phyloP scores from a whole-genome alignment of 2,797 vertebrate species.

The Numenius phaeopus region DNA sequence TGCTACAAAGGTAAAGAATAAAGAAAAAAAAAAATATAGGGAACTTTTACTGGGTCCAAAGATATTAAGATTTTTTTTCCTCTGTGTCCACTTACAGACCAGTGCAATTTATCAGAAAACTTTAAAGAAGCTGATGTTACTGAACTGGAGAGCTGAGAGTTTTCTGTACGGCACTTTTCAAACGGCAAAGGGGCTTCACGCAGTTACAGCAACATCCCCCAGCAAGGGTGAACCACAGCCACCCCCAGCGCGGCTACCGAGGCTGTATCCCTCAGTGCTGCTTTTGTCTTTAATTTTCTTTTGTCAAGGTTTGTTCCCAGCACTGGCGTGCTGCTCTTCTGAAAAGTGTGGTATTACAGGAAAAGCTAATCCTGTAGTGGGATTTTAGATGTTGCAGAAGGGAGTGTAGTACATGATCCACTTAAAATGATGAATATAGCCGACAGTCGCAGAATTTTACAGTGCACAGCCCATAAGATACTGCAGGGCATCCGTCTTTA shows the following conservation, averaged over 20 bases:
- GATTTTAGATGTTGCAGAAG: conserved; percentile 11
- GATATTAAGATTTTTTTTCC: background rate
- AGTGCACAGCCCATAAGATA: background rate
- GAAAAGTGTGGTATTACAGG: background rate
- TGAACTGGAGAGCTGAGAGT: background rate
- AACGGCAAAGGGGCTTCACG: background rate
- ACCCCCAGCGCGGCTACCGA: accelerated
- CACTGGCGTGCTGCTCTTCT: background rate
- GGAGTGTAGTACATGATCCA: background rate
- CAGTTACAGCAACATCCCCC: background rate
- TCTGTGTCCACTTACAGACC: background rate
- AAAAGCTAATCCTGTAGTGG: background rate
- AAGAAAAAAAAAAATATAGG: background rate
- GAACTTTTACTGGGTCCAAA: background rate
- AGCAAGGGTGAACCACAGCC: background rate
- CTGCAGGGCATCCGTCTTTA: background rate
- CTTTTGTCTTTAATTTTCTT: background rate
- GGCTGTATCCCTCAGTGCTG: background rate
- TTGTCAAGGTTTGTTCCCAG: background rate
- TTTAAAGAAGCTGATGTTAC: background rate
- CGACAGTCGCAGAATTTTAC: background rate
- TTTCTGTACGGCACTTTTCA: background rate
- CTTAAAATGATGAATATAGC: background rate
- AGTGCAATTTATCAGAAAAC: background rate
- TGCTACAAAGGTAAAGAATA: background rate